Evolutionary conservation across 1,140 invertebrate genomes (phyloP), one percentile per base, ranked within the genome.

Genomic region (Ridgeia piscesae): DNA sequence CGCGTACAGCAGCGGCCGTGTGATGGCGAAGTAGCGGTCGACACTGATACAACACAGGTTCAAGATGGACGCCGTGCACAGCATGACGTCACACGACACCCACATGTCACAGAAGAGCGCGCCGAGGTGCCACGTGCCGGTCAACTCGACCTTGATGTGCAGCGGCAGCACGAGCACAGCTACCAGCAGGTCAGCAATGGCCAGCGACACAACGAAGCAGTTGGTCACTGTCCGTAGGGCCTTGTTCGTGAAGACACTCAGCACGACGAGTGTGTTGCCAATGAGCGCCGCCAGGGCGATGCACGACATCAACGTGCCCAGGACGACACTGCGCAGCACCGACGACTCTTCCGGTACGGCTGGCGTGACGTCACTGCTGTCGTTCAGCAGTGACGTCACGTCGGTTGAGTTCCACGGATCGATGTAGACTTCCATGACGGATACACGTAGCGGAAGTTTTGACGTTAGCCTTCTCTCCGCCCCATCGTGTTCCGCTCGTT

Each of bases 41-140:
- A 98, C 97, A 50, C 93, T 94, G 92, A 94, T 94, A 77, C 93
- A 94, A 91, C 93, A 93, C 34, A 94, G 35, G 91, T 94, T 94
- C 2, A 94, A 90, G 91, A 94, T 94, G 17, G 93, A 93, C 4
- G 94, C 93, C 0, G 94, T 94, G 91, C 94, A 94, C 27, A 94
- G 88, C 58, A 94, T 88, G 17, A 94, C 94, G 91, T 94, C 94
- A 33, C 92, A 93, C 34, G 92, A 93, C 17, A 94, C 93, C 92
- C 92, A 94, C 21, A 94, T 48, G 89, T 98, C 98, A 96, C 98
- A 99, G 93, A 98, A 97, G 96, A 91, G 98, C 98, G 93, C 98
- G 98, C 93, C 97, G 1, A 93, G 89, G 88, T 88, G 34, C 92
- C 92, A 93, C 35, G 42, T 88, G 27, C 89, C 91, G 88, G 89